phyloP scores from a whole-genome alignment of 2,888 invertebrate species.

The Epsilonema sp. region DNA sequence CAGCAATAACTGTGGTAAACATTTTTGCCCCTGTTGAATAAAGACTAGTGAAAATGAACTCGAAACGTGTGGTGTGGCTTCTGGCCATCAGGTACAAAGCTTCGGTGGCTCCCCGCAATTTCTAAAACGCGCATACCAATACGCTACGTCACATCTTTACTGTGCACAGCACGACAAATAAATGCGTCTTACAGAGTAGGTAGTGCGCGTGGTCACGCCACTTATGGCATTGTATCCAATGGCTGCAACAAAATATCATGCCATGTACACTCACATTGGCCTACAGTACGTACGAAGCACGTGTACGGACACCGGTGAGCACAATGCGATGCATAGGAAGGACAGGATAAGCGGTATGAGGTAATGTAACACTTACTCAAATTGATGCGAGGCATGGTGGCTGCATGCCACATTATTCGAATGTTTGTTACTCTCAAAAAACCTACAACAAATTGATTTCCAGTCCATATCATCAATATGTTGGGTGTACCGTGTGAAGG shows the following conservation, averaged over 20 bases:
- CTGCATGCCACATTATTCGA: constrained; percentile 82
- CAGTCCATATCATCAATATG: too few species aligned
- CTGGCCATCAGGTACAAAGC: constrained; percentile 69
- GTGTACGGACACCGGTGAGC: too few species aligned
- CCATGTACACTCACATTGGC: too few species aligned
- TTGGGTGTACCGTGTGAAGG: too few species aligned
- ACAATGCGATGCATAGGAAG: too few species aligned
- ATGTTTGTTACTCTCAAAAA: constrained; percentile 68
- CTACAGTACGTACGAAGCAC: too few species aligned
- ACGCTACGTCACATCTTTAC: too few species aligned
- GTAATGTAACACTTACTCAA: constrained; percentile 46
- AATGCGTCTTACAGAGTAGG: constrained; percentile 49
- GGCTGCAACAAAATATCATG: too few species aligned
- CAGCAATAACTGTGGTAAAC: constrained; percentile 70
- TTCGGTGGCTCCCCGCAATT: constrained; percentile 62
- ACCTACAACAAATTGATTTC: too few species aligned
- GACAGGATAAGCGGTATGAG: too few species aligned
- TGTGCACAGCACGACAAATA: not conserved
- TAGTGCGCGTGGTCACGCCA: constrained; percentile 56
- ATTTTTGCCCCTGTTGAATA: constrained; percentile 55
- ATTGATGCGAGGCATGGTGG: constrained; percentile 65
- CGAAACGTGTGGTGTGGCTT: constrained; percentile 60
- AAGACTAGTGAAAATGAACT: constrained; percentile 88
- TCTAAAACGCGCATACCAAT: constrained; percentile 41
- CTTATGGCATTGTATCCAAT: constrained; percentile 69